These are phyloP conservation scores for Lagorchestes hirsutus DNA, from an alignment of 2,797 vertebrate species.

Conservation along the genomic window DNA sequence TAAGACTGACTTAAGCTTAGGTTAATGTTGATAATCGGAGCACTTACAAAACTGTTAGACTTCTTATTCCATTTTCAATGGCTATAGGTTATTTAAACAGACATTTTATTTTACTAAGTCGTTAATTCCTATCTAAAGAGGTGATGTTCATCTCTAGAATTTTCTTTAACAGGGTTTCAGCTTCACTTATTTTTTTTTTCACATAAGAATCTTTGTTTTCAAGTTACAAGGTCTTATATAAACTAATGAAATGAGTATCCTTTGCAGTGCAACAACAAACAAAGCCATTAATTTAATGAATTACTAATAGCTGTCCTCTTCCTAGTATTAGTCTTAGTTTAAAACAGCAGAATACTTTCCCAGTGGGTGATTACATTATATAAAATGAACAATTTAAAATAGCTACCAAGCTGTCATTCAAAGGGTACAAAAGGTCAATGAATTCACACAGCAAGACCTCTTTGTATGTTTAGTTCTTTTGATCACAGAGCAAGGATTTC, in stretches of 20 bases:
- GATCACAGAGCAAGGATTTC: background rate
- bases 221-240: background rate
- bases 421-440: background rate
- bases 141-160: background rate
- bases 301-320: background rate
- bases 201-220: background rate
- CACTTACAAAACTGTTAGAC: background rate
- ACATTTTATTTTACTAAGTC: background rate
- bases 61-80: background rate
- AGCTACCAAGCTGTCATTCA: background rate
- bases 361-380: background rate
- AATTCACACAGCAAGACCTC: background rate
- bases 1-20: background rate
- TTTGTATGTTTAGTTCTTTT: background rate
- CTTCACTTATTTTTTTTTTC: background rate
- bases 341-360: background rate
- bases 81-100: background rate
- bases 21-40: background rate
- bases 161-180: background rate
- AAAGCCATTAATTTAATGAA: background rate
- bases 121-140: background rate
- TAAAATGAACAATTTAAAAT: background rate
- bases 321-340: background rate
- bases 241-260: background rate
- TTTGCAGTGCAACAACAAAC: background rate